Conservation (phyloP, 2,113 vertebrate species). For the Cheilinus undulatus region DNA sequence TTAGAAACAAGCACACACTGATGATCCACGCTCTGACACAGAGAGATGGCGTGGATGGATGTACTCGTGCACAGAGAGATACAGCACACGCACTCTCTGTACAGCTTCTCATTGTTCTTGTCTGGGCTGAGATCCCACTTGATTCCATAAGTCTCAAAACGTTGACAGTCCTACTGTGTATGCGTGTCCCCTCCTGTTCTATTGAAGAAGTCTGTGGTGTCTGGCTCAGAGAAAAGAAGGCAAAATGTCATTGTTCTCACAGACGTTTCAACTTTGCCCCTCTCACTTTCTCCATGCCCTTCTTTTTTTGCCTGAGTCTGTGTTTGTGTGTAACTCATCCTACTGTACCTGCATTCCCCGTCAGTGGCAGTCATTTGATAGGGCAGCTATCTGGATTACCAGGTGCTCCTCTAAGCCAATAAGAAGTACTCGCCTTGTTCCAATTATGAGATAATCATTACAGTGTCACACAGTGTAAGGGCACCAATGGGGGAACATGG, state of each 20-base stretch:
- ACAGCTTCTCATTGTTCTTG: constrained; percentile 67
- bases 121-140: constrained; percentile 73
- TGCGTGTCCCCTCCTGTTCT: constrained; percentile 55
- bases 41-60: constrained; percentile 2
- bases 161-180: constrained; percentile 69
- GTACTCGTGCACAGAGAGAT: constrained; percentile 20
- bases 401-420: constrained; percentile 70
- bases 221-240: constrained; percentile 73
- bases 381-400: constrained; percentile 60
- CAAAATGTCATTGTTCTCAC: constrained; percentile 77
- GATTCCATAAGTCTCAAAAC: constrained; percentile 76
- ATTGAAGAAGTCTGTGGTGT: constrained; percentile 74
- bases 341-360: constrained; percentile 1
- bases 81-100: constrained; percentile 37
- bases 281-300: constrained; percentile 70
- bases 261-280: constrained; percentile 80
- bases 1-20: constrained; percentile 64
- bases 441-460: constrained; percentile 77
- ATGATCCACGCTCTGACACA: constrained; percentile 34
- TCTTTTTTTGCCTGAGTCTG: constrained; percentile 41
- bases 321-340: constrained; percentile 16
- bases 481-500: constrained; percentile 15
- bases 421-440: constrained; percentile 76
- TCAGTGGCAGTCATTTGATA: constrained; percentile 65
- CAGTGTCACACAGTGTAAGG: constrained; percentile 49